Percentiles rank a stretch among this genome's conserved stretches.
Evolutionary conservation across 2,113 vertebrate genomes (phyloP).

Genomic region (Macquaria ambigua): DNA sequence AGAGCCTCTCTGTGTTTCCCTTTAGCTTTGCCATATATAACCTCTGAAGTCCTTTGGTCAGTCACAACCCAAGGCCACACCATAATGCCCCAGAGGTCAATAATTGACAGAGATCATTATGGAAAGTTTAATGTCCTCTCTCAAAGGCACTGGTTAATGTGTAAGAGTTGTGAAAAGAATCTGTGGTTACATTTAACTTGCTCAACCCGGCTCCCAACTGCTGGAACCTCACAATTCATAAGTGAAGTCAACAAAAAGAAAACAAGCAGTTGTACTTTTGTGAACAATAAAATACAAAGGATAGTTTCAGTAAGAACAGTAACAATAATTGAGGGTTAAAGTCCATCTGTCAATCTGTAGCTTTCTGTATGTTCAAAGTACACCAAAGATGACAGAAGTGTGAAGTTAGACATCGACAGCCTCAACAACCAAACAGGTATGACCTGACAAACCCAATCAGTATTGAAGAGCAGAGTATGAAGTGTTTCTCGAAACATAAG

Average conservation of each 20-base stretch:
- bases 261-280: neutral
- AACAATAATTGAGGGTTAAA: neutral
- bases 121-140: conserved; percentile 66
- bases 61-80: conserved; percentile 34
- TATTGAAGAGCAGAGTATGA: too few species aligned
- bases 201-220: neutral
- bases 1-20: neutral
- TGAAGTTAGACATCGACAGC: too few species aligned
- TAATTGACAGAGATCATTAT: conserved; percentile 73
- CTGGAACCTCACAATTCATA: neutral
- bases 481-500: too few species aligned
- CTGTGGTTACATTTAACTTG: conserved; percentile 9
- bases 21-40: neutral
- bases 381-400: neutral
- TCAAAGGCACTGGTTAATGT: conserved; percentile 70
- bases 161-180: conserved; percentile 42
- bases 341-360: neutral
- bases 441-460: too few species aligned
- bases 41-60: conserved; percentile 47
- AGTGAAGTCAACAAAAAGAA: neutral
- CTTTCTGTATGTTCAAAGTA: neutral
- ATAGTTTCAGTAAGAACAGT: neutral
- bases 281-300: neutral
- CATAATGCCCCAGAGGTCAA: conserved; percentile 53
- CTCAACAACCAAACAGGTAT: too few species aligned